Base-by-base conservation (phyloP, 2,888 invertebrate genomes). In the Melitaea athalia region DNA sequence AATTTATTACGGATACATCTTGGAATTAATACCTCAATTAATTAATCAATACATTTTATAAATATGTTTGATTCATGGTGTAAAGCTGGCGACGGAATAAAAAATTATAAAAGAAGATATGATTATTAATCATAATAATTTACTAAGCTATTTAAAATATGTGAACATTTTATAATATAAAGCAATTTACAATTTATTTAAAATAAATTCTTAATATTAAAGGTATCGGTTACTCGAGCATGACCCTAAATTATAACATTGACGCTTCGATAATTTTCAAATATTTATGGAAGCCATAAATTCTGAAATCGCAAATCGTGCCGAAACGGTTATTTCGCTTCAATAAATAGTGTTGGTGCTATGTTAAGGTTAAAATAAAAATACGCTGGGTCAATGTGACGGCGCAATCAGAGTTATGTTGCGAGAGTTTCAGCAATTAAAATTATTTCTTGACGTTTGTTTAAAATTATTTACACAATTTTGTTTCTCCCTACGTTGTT, bases 301-400 rank as follows among this genome's bases (percentile, higher is more conserved):
- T 72, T 70, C 68, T 72, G 65, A 62, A 70, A 70, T 72, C 70
- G 70, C 61, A 70, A 72, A 72, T 72, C 72, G 72, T 72, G 72
- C 59, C 72, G 70, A 70, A 72, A 72, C 72, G 70, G 72, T 72
- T 55, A 70, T 72, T 72, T 68, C 61, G 60, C 68, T 47, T 65
- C 63, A 66, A 72, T 71, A 72, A 69, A 74, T 74, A 68, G 43
- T 52, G 55, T 52, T 68, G 57, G 64, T 63, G 61, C 61, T 61
- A 59, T 67, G 57, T 62, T 52, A 47, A 63, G 45, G 47, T 31
- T 52, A 47, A 49, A 68, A 65, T 52, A 70, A 70, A 68, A 70
- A 63, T 64, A 42, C 42, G n/a, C 38, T n/a, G 38, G 57, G 57
- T 57, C 57, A 57, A 57, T 42, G 15, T 57, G 53, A 33, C 38